Base-by-base conservation (phyloP, 2,888 invertebrate genomes). In the Thymelicus lineola region DNA sequence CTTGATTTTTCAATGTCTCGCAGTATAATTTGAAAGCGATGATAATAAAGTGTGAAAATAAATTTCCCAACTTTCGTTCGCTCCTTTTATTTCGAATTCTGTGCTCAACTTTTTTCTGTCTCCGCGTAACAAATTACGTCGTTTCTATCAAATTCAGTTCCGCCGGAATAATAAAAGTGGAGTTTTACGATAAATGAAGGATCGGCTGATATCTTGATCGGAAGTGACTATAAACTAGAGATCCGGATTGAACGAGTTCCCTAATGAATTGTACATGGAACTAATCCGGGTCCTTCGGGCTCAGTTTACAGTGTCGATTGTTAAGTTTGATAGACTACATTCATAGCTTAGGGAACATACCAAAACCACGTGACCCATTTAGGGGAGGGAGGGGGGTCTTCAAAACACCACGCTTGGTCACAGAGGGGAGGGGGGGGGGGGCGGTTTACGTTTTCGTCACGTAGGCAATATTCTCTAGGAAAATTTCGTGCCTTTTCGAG, bases 111-210 rank as follows among this genome's bases (percentile, higher is more conserved):
- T 67, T 55, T 67, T 55, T 67, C 67, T 60, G 61, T 64, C 48
- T 28, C 35, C 64, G 42, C 20, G 64, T 67, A 61, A 67, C 67
- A 67, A 67, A 67, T 67, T 67, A 66, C 60, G 20, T 10, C 53
- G 50, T 53, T 59, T 53, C 59, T 60, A 67, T 67, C 67, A 53
- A 67, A 67, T 61, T 67, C 67, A 67, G 58, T 66, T 67, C 55
- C 58, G 12, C 50, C 42, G 60, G 60, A 61, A 55, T 53, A 67
- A 67, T 61, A 67, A 67, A 61, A 61, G 61, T 55, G 60, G 60
- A 67, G 67, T 67, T 67, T 67, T 67, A 67, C 67, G 61, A 61
- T 53, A 61, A 61, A 53, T 35, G 50, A 67, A 67, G 61, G 60
- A 67, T 67, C 50, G 67, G 15, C 53, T 28, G 67, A 67, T 67